Evolutionary conservation across 64 coral and sea anemone genomes (phyloP).

Genomic region (Stichodactyla helianthus): DNA sequence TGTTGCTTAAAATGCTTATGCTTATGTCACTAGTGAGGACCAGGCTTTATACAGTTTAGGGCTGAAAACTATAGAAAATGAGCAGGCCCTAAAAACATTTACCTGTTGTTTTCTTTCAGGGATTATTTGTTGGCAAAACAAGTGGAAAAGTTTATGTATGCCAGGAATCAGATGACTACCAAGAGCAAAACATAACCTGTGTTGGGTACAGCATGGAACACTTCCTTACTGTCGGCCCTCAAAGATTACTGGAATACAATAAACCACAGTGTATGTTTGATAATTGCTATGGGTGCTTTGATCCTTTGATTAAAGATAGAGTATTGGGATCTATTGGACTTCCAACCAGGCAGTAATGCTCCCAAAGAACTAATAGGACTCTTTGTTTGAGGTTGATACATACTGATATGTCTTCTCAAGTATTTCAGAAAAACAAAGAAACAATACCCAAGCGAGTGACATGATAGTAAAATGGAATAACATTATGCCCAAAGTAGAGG

Average conservation of each 20-base stretch:
- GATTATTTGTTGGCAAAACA: conserved; percentile 79
- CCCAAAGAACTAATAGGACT: too few species aligned
- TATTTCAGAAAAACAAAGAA: too few species aligned
- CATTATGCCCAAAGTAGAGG: too few species aligned
- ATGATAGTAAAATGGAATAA: too few species aligned
- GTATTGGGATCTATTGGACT: conserved; percentile 52
- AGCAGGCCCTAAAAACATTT: too few species aligned
- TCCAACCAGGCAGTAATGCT: background rate
- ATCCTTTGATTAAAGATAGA: conserved; percentile 82
- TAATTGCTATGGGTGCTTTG: conserved; percentile 94
- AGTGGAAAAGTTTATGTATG: conserved; percentile 79
- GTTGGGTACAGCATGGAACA: conserved; percentile 83
- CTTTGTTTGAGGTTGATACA: too few species aligned
- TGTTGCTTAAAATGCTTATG: too few species aligned
- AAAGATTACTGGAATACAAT: conserved; percentile 66
- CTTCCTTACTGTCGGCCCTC: conserved; percentile 73
- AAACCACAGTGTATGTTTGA: conserved; percentile 84
- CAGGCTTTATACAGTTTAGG: too few species aligned
- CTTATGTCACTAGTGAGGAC: too few species aligned
- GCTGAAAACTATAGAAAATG: too few species aligned
- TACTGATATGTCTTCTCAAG: too few species aligned
- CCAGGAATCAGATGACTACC: conserved; percentile 87
- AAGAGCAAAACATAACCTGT: conserved; percentile 81
- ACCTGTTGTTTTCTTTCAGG: conserved; percentile 14
- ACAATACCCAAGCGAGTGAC: too few species aligned